Conservation (phyloP, 1,140 invertebrate genomes). For the Dryas iulia region DNA sequence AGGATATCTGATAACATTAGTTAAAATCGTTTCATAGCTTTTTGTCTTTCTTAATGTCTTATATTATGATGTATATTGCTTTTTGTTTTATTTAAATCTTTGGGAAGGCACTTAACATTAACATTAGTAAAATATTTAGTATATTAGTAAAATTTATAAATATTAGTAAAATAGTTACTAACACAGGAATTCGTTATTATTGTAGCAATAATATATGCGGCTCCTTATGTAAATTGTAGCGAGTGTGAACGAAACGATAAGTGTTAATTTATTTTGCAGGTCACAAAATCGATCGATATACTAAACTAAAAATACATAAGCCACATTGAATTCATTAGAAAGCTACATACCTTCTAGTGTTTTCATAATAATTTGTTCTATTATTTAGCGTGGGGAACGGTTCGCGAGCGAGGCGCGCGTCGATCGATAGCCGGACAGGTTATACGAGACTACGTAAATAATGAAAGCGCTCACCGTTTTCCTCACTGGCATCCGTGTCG, state of each 20-base stretch:
- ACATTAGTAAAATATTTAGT: too few species aligned
- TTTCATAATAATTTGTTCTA: conserved; percentile 38
- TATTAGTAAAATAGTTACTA: too few species aligned
- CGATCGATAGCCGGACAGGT: conserved; percentile 70
- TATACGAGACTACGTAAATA: conserved; percentile 61
- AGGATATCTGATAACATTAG: background rate
- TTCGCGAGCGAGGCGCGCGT: conserved; percentile 35
- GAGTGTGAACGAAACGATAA: background rate
- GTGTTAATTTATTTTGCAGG: background rate
- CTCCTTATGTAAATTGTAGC: background rate
- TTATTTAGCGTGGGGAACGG: conserved; percentile 47
- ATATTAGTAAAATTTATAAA: too few species aligned
- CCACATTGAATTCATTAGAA: conserved; percentile 6
- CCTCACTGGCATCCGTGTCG: conserved; percentile 45
- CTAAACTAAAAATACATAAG: background rate
- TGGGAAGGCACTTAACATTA: too few species aligned
- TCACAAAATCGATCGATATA: background rate
- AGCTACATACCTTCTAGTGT: conserved; percentile 4
- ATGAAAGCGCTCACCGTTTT: conserved; percentile 56
- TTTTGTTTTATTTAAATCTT: background rate
- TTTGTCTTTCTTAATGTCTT: background rate
- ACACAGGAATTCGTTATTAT: too few species aligned
- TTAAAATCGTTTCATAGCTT: background rate
- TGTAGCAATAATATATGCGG: background rate
- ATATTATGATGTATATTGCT: background rate